A percentile compares a stretch with the other conserved stretches of the same genome.
Evolutionary conservation across 2,888 invertebrate genomes (phyloP).

Genomic region (Unio pictorum): DNA sequence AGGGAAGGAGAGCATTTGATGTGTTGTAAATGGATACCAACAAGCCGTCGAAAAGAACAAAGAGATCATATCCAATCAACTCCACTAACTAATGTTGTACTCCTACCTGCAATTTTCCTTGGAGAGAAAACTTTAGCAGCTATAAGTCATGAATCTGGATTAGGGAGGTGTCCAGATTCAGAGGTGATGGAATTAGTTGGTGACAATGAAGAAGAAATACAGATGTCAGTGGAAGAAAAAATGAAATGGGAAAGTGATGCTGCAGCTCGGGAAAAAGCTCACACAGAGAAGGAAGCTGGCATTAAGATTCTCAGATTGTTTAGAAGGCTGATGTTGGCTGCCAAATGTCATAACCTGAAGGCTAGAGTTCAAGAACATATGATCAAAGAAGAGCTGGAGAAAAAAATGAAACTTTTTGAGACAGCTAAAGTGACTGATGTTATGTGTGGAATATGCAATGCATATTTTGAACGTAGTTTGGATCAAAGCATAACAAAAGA

Average conservation of each 20-base stretch:
- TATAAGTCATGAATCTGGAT: background rate
- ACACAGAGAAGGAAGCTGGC: too few species aligned
- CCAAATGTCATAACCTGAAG: conserved; percentile 5
- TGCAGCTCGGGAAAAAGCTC: background rate
- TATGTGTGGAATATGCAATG: conserved; percentile 42
- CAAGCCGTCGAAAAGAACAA: background rate
- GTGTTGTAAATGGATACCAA: conserved; percentile 26
- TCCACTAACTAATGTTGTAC: conserved; percentile 7
- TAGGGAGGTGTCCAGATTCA: too few species aligned
- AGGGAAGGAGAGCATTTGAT: conserved; percentile 26
- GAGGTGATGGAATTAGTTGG: too few species aligned
- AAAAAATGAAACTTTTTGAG: conserved; percentile 22
- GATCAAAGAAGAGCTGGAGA: conserved; percentile 28
- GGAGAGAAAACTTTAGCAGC: background rate
- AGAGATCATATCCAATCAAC: conserved; percentile 5
- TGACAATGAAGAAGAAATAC: background rate
- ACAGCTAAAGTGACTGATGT: conserved; percentile 22
- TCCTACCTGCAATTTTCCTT: conserved; percentile 7
- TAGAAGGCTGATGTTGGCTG: background rate
- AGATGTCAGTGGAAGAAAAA: background rate
- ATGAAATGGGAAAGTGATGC: background rate
- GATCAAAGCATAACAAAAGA: conserved; percentile 2
- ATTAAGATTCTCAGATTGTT: background rate
- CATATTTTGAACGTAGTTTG: conserved; percentile 16
- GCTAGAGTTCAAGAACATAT: conserved; percentile 17